Conservation (phyloP, 2,113 vertebrate species). For the Poicephalus meyeri region DNA sequence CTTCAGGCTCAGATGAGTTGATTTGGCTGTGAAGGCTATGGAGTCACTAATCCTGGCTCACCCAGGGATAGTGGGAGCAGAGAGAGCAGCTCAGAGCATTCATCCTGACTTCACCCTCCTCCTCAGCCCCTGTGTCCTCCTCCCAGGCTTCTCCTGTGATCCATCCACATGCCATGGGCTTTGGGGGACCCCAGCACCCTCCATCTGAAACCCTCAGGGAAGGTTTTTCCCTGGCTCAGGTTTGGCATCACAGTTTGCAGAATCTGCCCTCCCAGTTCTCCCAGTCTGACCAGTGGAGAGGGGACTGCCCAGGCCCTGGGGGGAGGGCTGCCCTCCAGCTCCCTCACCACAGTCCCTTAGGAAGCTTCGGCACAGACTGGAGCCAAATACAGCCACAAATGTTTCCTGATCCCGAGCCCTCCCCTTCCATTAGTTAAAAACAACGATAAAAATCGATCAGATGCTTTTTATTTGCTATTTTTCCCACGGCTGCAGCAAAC, state of each 20-base stretch:
- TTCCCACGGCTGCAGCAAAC: not conserved
- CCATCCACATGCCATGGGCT: fast-evolving
- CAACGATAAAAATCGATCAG: not conserved
- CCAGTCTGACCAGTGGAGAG: not conserved
- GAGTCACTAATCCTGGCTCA: not conserved
- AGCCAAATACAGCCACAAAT: not conserved
- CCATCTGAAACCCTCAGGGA: fast-evolving
- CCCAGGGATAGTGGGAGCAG: not conserved
- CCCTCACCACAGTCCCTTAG: not conserved
- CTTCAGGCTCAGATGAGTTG: not conserved
- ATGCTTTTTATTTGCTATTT: constrained; percentile 2
- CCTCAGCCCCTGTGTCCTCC: fast-evolving
- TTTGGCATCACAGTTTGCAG: not conserved
- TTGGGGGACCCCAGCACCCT: not conserved
- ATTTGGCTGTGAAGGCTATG: not conserved
- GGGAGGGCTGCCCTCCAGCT: not conserved
- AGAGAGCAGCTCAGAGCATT: not conserved
- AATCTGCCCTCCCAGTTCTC: not conserved
- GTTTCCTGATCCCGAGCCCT: not conserved
- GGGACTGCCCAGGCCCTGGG: fast-evolving
- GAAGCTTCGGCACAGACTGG: not conserved
- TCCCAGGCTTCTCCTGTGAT: not conserved
- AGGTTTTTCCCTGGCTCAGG: not conserved
- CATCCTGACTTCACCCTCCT: not conserved
- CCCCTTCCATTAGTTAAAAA: not conserved